Base-by-base conservation (phyloP, 2,888 invertebrate species). In the Brenthis hecate region DNA sequence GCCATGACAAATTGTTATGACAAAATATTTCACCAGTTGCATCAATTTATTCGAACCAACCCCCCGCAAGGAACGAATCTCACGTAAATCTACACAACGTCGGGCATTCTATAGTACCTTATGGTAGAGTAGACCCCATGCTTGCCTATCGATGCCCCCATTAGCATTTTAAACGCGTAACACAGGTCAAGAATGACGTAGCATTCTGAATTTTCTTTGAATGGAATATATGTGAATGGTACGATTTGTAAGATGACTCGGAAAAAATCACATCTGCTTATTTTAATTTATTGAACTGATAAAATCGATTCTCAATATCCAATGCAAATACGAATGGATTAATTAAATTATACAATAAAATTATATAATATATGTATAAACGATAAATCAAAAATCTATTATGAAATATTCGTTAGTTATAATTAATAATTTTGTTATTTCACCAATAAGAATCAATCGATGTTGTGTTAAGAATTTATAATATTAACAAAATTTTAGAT, bases 11-110 rank as follows among this genome's bases (percentile, higher is more conserved):
- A 92, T 92, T 92, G 89, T 92, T 91, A 84, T 92, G 92, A 92
- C 92, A 92, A 91, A 92, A 92, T 91, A 92, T 92, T 92, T 92
- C 91, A 92, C 89, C 91, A 91, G 89, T 88, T 89, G 88, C 88
- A 80, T 89, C 86, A 87, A 86, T 83, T 81, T 79, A 70, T 73
- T 75, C 74, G 71, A 76, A 76, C 75, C 78, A 80, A 84, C 89
- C 88, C 86, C 85, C 79, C 78, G 80, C 80, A 80, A 77, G 75
- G 74, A 76, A 73, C 71, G 73, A 77, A 79, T 77, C 73, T 74
- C 77, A 77, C 75, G 74, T 74, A 73, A 68, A 76, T 72, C 70
- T 72, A 60, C 58, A 71, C 74, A 74, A 68, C 50, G 64, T 36
- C 51, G 32, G 54, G 56, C 66, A 23, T 23, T 53, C 47, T 64